These are phyloP conservation scores for Caerostris darwini DNA, from an alignment of 1,140 invertebrate genomes.

Conservation along the genomic window DNA sequence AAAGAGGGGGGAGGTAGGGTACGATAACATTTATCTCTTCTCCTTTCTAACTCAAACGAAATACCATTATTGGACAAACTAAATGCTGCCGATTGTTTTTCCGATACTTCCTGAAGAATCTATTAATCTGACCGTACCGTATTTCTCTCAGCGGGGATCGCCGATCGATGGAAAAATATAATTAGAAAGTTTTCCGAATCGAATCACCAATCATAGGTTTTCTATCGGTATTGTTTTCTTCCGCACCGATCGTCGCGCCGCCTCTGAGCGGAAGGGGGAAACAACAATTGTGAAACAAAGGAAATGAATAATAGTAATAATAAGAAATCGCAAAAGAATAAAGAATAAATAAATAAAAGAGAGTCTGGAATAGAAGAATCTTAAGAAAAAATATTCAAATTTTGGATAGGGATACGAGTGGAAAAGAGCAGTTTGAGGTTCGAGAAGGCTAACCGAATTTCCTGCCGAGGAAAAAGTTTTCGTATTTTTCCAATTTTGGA, in stretches of 20 bases:
- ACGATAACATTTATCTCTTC: conserved; percentile 66
- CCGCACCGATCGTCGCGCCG: not conserved
- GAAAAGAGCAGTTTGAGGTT: not conserved
- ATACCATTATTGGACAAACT: conserved; percentile 76
- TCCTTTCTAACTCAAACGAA: conserved; percentile 63
- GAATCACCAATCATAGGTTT: conserved; percentile 75
- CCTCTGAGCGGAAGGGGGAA: not conserved
- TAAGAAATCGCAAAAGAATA: not conserved
- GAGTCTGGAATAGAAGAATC: not conserved
- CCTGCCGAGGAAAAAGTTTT: too few species aligned
- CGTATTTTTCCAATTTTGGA: not conserved
- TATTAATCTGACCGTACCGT: conserved; percentile 72
- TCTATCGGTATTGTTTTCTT: conserved; percentile 65
- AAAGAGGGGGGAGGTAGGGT: not conserved
- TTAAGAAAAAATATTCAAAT: not conserved
- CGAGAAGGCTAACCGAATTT: too few species aligned
- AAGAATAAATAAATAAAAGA: not conserved
- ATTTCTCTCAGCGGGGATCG: conserved; percentile 13
- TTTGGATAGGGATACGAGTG: not conserved
- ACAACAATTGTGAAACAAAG: conserved; percentile 2
- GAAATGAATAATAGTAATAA: conserved; percentile 9
- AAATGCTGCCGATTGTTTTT: conserved; percentile 76
- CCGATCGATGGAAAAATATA: conserved; percentile 72
- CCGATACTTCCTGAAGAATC: conserved; percentile 76
- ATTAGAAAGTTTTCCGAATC: conserved; percentile 76